Percentiles rank a stretch among this genome's conserved stretches.
phyloP scores from a whole-genome alignment of 2,113 vertebrate species.

The Nestor notabilis region DNA sequence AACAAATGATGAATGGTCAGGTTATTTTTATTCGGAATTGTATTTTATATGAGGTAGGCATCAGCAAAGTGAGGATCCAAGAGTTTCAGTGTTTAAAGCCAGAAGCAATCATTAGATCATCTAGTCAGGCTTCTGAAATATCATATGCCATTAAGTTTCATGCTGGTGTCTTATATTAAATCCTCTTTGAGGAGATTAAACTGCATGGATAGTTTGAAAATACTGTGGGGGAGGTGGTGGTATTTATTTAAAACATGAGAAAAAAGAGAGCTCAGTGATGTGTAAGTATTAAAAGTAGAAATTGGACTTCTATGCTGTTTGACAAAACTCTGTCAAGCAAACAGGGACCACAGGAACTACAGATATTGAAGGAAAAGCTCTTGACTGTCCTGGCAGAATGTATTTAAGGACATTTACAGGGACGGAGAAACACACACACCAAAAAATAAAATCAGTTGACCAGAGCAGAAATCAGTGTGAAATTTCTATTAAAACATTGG shows the following conservation, averaged over 20 bases:
- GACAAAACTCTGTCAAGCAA: not conserved
- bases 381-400: not conserved
- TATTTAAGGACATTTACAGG: not conserved
- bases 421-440: not conserved
- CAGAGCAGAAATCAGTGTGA: not conserved
- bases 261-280: not conserved
- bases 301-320: not conserved
- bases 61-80: not conserved
- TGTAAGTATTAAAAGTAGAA: not conserved
- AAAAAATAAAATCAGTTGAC: not conserved
- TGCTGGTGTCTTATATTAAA: not conserved
- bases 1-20: not conserved
- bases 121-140: constrained; percentile 5
- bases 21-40: constrained; percentile 3
- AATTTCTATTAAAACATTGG: not conserved
- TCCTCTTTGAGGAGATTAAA: constrained; percentile 5
- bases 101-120: not conserved
- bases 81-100: not conserved
- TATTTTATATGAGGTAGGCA: not conserved
- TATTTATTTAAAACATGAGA: not conserved
- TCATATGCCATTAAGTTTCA: constrained; percentile 8
- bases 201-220: not conserved
- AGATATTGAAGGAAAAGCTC: not conserved
- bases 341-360: not conserved
- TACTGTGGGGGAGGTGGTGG: not conserved